Evolutionary conservation across 2,113 vertebrate genomes (phyloP).

Genomic region (Sclerurus mexicanus): DNA sequence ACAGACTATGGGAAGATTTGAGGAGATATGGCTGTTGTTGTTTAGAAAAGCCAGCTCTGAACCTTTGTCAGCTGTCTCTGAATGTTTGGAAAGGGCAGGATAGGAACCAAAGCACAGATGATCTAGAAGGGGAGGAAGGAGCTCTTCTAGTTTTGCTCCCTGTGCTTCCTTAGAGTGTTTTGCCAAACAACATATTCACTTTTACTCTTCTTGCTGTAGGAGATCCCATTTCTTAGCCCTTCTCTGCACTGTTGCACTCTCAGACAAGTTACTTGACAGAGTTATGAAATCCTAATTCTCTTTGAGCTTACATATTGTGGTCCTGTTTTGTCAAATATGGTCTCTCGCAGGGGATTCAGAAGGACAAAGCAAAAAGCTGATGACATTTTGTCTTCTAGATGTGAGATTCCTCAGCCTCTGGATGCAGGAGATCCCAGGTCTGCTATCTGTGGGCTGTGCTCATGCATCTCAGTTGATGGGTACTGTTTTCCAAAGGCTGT

Average conservation of each 20-base stretch:
- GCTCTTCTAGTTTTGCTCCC: neutral
- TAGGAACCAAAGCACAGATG: neutral
- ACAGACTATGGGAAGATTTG: neutral
- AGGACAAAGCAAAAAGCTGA: neutral
- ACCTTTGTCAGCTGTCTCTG: neutral
- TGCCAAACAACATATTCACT: neutral
- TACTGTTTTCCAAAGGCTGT: neutral
- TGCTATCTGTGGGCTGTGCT: neutral
- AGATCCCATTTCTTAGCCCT: neutral
- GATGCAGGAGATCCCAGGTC: neutral
- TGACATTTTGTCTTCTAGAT: neutral
- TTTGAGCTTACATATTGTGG: neutral
- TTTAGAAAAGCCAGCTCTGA: neutral
- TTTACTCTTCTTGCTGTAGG: neutral
- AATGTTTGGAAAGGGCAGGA: neutral
- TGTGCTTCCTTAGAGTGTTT: neutral
- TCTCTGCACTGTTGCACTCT: neutral
- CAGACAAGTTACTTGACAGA: neutral
- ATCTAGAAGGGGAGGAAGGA: neutral
- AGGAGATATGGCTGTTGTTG: neutral
- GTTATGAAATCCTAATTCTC: neutral
- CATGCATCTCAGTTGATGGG: fast-evolving
- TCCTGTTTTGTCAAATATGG: neutral
- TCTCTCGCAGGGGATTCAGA: neutral
- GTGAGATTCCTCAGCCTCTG: neutral